Percentiles rank a stretch among this genome's conserved stretches.
These are phyloP conservation scores for Podabrus alpinus DNA, from an alignment of 2,888 invertebrate genomes.

Conservation along the genomic window DNA sequence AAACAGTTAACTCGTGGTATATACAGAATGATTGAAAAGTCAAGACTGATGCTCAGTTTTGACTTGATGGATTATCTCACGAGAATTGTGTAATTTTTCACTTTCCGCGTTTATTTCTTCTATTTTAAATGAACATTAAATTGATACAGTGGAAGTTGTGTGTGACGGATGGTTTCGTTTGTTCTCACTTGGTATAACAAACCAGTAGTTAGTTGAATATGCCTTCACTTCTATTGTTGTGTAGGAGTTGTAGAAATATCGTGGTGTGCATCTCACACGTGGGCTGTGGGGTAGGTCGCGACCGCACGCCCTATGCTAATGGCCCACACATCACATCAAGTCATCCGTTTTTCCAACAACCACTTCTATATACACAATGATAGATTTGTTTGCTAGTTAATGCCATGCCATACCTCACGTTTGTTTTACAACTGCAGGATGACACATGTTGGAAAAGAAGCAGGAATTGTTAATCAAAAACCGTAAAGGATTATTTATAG, in stretches of 20 bases:
- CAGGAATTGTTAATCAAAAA: neutral
- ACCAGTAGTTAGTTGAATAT: constrained; percentile 19
- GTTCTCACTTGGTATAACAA: neutral
- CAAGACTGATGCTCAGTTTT: neutral
- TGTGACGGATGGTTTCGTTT: neutral
- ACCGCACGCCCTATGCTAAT: constrained; percentile 45
- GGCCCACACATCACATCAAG: constrained; percentile 40
- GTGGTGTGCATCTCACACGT: constrained; percentile 41
- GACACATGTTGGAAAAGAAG: neutral
- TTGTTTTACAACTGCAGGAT: neutral
- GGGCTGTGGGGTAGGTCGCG: constrained; percentile 45
- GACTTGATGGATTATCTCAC: neutral
- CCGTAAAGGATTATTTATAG: neutral
- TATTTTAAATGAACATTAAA: neutral
- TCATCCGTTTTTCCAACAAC: constrained; percentile 35
- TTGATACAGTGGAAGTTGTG: neutral
- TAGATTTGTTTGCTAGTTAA: constrained; percentile 5
- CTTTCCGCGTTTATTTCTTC: neutral
- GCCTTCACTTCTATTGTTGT: constrained; percentile 20
- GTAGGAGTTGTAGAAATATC: constrained; percentile 22
- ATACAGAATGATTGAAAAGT: neutral
- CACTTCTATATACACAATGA: constrained; percentile 17
- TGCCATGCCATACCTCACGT: neutral
- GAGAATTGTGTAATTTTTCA: neutral
- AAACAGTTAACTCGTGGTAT: neutral